Conservation (phyloP, 2,797 vertebrate species). For the Paguma larvata region DNA sequence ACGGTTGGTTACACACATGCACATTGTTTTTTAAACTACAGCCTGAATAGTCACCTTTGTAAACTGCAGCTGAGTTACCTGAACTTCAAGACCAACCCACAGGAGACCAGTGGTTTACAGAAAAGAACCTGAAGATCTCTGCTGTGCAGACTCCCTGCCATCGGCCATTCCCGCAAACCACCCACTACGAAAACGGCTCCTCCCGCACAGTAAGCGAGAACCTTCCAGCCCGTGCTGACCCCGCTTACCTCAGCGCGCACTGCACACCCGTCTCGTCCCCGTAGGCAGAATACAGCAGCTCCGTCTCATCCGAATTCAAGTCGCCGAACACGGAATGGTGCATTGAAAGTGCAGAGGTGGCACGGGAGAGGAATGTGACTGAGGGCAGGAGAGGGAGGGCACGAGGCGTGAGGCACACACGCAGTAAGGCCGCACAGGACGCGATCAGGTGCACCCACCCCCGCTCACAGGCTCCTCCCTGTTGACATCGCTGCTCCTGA, state of each 20-base stretch:
- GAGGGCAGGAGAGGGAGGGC: background rate
- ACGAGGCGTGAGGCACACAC: background rate
- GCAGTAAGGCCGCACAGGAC: accelerated
- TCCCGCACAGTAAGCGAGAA: too few relatives aligned
- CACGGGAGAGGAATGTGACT: slow-evolving; percentile 98
- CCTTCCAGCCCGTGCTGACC: too few relatives aligned
- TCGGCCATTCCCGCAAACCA: too few relatives aligned
- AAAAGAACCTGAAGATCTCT: accelerated
- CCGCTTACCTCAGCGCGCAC: slow-evolving; percentile 95
- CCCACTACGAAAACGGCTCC: background rate
- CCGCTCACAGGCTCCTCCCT: background rate
- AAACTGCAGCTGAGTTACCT: background rate
- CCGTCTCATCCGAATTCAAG: slow-evolving; percentile 95
- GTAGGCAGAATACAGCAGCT: slow-evolving; percentile 96
- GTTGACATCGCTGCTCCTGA: too few relatives aligned
- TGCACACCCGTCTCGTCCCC: slow-evolving; percentile 98
- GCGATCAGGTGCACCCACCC: background rate
- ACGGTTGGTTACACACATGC: too few relatives aligned
- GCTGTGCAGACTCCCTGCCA: background rate
- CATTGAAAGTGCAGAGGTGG: slow-evolving; percentile 94
- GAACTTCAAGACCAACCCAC: too few relatives aligned
- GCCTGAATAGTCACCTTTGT: background rate
- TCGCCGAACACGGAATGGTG: slow-evolving; percentile 97
- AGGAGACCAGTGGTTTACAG: background rate
- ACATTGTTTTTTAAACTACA: too few relatives aligned